Conservation (phyloP, 2,113 vertebrate species). For the Ia io region DNA sequence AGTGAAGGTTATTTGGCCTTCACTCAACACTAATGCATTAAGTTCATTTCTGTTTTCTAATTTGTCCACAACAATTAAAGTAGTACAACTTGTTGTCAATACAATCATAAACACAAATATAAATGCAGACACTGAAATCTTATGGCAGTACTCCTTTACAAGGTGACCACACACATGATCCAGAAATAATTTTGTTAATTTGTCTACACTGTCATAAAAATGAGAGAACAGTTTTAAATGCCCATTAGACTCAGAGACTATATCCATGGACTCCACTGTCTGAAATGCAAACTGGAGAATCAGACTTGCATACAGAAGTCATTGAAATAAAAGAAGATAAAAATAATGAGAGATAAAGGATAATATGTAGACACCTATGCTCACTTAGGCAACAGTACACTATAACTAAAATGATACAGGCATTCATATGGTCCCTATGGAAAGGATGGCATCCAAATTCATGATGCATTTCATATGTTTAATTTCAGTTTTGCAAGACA, state of each 20-base stretch:
- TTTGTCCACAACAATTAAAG: slow-evolving; percentile 7
- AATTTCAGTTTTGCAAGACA: background rate
- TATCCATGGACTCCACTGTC: background rate
- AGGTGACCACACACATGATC: background rate
- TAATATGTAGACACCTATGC: background rate
- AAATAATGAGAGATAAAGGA: background rate
- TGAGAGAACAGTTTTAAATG: slow-evolving; percentile 34
- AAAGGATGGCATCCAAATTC: background rate
- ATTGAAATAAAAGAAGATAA: slow-evolving; percentile 2
- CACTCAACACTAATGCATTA: background rate
- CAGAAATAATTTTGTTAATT: slow-evolving; percentile 23
- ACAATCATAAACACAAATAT: background rate
- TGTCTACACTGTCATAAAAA: background rate
- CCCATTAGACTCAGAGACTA: background rate
- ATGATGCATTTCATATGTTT: background rate
- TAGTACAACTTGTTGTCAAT: background rate
- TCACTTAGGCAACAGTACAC: background rate
- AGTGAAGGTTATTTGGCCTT: background rate
- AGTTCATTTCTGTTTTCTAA: background rate
- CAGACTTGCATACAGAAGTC: background rate
- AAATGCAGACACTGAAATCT: background rate
- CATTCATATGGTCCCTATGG: background rate
- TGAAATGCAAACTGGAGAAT: slow-evolving; percentile 21
- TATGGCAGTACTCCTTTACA: background rate
- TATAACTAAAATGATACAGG: background rate